These are phyloP conservation scores for Drymodes brunneopygia DNA, from an alignment of 2,113 vertebrate genomes.

Conservation along the genomic window DNA sequence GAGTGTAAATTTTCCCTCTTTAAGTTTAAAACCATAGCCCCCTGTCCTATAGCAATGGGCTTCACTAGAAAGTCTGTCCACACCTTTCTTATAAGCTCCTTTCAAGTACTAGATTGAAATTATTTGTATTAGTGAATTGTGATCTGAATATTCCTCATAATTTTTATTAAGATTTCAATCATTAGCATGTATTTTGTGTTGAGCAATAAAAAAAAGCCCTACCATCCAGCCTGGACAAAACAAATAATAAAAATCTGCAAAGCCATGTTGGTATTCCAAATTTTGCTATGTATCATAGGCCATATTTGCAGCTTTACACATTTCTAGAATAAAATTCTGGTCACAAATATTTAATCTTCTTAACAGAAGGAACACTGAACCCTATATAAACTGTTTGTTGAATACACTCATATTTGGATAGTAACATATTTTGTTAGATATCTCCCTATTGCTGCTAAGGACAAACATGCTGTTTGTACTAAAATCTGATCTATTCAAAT, in stretches of 20 bases:
- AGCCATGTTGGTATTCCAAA: not conserved
- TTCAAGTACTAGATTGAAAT: not conserved
- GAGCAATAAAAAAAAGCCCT: not conserved
- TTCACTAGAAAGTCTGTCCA: not conserved
- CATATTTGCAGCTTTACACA: not conserved
- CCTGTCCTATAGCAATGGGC: not conserved
- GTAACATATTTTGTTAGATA: not conserved
- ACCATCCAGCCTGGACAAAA: not conserved
- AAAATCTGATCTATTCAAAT: constrained; percentile 3
- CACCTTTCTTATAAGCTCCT: not conserved
- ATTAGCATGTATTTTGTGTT: not conserved
- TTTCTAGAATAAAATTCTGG: not conserved
- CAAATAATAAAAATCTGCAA: not conserved
- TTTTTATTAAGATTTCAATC: not conserved
- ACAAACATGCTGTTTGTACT: not conserved
- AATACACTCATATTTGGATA: not conserved
- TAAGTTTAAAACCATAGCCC: not conserved
- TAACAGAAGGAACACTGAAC: not conserved
- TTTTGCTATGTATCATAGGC: not conserved
- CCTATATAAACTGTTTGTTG: not conserved
- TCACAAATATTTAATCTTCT: not conserved
- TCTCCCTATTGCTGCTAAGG: not conserved
- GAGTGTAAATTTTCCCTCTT: not conserved
- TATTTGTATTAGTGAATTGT: not conserved
- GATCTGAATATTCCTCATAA: no score